Conservation (phyloP, 2,888 invertebrate species). For the Lumbricus terrestris region DNA sequence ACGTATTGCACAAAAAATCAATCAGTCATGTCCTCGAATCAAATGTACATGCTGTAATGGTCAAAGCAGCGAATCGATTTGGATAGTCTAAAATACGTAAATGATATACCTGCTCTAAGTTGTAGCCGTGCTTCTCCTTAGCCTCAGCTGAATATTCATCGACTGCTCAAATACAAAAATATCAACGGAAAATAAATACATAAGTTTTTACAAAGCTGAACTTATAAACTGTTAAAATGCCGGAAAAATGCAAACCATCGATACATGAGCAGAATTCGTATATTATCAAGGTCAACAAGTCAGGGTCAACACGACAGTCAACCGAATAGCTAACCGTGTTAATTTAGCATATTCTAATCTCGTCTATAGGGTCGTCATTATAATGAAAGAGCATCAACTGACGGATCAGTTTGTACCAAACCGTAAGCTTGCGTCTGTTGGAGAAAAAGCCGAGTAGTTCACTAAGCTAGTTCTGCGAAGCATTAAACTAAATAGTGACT, state of each 20-base stretch:
- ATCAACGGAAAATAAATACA: not conserved
- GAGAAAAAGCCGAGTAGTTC: no score
- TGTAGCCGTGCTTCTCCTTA: constrained; percentile 95
- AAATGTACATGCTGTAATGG: no score
- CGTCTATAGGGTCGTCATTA: not conserved
- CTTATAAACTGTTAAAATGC: not conserved
- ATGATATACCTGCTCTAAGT: constrained; percentile 76
- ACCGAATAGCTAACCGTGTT: not conserved
- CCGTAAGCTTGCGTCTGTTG: no score
- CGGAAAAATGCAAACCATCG: not conserved
- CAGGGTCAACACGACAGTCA: not conserved
- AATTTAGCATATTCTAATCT: no score
- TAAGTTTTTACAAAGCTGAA: not conserved
- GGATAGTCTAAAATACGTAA: not conserved
- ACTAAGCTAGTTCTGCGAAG: no score
- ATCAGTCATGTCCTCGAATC: no score
- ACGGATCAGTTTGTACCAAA: not conserved
- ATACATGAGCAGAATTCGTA: not conserved
- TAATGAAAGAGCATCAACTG: not conserved
- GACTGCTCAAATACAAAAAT: constrained; percentile 68
- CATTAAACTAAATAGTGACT: no score
- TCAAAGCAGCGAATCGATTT: not conserved
- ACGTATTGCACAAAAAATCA: not conserved
- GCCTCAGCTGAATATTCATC: constrained; percentile 91
- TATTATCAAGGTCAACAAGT: not conserved